Evolutionary conservation across 2,888 invertebrate genomes (phyloP), one percentile per base, ranked within the genome.

Genomic region (Diogma glabrata): DNA sequence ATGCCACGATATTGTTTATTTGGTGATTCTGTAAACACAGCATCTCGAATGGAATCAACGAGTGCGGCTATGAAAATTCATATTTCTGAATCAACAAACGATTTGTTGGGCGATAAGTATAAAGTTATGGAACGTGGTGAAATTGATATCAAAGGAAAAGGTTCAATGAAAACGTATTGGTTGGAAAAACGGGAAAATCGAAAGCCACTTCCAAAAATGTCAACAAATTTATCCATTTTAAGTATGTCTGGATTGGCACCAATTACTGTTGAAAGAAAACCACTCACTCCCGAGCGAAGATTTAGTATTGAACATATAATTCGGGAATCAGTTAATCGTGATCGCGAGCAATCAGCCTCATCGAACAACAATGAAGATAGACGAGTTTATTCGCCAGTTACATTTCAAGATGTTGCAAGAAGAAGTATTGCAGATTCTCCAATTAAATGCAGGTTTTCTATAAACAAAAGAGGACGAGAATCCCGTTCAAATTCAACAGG

Each of bases 61-160:
- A 88, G 91, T 54, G 82, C 86, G 63, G 85, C 93, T 1, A 93
- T 94, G 89, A 87, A 88, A 68, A 87, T 96, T 54, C 95, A 96
- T 67, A 89, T 96, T 61, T 94, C 95, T 3, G 84, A 94, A 66
- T 84, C 87, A 1, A 94, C 94, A 0, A 81, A 78, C 61, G 80
- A 86, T 57, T 72, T 87, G 14, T 71, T 95, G 7, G 81, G 88
- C 1, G 72, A 79, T 0, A 75, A 76, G 1, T 94, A 91, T 63
- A 77, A 77, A 61, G 82, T 89, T 4, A 74, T 74, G 8, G 87
- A 88, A 63, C 76, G 90, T 7, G 89, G 87, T 3, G 88, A 88
- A 65, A 87, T 92, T 54, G 81, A 86, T 61, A 86, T 94, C 1
- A 94, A 93, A 72, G 94, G 91, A 43, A 90, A 91, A 78, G 90